Conservation (phyloP, 2,797 vertebrate species). For the Nasua narica region DNA sequence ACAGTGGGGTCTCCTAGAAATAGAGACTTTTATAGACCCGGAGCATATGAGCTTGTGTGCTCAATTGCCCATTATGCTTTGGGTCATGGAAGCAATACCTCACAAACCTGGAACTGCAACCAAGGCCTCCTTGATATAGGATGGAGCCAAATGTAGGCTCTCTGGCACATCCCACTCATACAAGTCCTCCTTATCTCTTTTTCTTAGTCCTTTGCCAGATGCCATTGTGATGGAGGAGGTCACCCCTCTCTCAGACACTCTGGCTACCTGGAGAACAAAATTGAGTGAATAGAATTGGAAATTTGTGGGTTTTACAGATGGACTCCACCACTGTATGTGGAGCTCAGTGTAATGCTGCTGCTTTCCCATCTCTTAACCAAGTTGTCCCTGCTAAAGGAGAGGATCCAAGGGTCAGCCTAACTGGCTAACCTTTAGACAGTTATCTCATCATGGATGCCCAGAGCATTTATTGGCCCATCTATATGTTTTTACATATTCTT, state of each 20-base stretch:
- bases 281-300: not conserved
- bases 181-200: not conserved
- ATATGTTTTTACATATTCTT: not conserved
- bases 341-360: not conserved
- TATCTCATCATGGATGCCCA: not conserved
- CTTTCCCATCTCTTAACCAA: not conserved
- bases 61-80: not conserved
- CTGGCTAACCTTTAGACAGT: not conserved
- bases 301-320: not conserved
- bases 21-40: not conserved
- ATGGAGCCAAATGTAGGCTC: not conserved
- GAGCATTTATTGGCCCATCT: not conserved
- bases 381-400: not conserved
- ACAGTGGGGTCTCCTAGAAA: not conserved
- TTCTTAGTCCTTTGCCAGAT: not conserved
- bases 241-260: not conserved
- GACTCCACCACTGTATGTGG: not conserved
- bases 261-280: not conserved
- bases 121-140: not conserved
- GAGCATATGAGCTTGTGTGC: not conserved
- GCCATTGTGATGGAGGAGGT: not conserved
- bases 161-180: not conserved
- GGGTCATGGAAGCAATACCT: not conserved
- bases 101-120: too few species aligned
- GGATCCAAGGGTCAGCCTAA: not conserved